Conservation (phyloP, 2,113 vertebrate genomes). For the Dasypus novemcinctus region DNA sequence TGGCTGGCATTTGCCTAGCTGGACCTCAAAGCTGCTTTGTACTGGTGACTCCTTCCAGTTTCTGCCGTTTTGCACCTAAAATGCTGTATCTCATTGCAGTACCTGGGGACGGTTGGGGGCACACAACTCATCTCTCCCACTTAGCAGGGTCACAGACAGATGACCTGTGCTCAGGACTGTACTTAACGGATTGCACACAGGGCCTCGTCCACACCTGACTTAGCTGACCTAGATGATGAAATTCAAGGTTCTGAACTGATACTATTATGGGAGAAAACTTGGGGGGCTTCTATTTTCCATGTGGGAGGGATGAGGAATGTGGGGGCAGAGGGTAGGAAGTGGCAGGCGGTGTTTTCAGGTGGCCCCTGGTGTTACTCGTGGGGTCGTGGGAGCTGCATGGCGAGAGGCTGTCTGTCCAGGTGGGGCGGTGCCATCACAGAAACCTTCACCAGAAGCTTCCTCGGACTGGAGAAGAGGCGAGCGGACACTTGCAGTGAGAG, state of each 20-base stretch:
- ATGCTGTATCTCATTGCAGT: neutral
- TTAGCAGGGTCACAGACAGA: neutral
- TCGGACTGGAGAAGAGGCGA: neutral
- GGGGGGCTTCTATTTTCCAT: neutral
- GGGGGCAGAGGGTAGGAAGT: neutral
- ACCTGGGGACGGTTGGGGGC: neutral
- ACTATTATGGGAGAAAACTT: neutral
- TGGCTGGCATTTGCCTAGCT: neutral
- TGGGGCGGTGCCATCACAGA: neutral
- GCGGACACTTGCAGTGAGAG: neutral
- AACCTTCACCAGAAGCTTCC: neutral
- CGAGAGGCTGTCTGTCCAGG: neutral
- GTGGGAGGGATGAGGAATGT: neutral
- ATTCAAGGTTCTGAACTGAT: slow-evolving; percentile 4
- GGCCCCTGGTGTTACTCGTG: neutral
- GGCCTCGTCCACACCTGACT: slow-evolving; percentile 14
- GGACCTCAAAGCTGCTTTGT: slow-evolving; percentile 21
- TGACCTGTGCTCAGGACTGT: neutral
- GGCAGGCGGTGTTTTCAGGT: neutral
- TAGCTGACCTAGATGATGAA: neutral
- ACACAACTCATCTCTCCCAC: neutral
- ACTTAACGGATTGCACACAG: neutral
- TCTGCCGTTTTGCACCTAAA: neutral
- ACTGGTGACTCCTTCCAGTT: neutral
- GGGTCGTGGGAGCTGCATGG: neutral